Conservation (phyloP, 1,140 invertebrate species). For the Gryllus bimaculatus region DNA sequence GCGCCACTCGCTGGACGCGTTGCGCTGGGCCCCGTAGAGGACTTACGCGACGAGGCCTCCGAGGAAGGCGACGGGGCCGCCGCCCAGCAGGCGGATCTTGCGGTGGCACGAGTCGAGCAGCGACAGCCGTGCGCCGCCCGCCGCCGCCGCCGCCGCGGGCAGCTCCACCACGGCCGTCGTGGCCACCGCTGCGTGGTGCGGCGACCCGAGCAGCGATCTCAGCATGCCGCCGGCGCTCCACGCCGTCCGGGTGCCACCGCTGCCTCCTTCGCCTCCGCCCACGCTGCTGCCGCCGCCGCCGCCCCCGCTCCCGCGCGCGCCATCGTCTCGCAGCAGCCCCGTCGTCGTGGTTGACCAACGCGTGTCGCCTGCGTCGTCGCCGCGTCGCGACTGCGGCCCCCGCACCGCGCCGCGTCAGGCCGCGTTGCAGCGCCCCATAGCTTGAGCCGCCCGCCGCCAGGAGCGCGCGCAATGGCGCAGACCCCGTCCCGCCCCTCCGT, state of each 20-base stretch:
- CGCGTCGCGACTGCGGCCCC: slow-evolving; percentile 19
- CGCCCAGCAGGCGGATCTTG: slow-evolving; percentile 54
- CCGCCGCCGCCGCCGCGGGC: neutral
- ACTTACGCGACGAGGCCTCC: slow-evolving; percentile 62
- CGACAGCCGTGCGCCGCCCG: slow-evolving; percentile 39
- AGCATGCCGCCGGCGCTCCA: slow-evolving; percentile 9
- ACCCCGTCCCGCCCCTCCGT: neutral
- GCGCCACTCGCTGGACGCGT: too few relatives aligned
- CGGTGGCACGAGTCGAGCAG: slow-evolving; percentile 59
- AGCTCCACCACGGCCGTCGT: slow-evolving; percentile 10
- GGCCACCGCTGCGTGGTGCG: neutral
- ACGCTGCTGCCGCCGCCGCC: too few relatives aligned
- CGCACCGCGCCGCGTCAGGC: too few relatives aligned
- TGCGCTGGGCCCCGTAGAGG: neutral
- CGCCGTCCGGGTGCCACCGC: neutral
- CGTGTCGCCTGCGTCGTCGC: neutral
- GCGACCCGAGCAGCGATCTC: slow-evolving; percentile 12
- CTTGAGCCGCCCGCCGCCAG: neutral
- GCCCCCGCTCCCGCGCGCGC: neutral
- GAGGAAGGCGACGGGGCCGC: slow-evolving; percentile 49
- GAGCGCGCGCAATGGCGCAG: neutral
- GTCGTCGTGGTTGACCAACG: too few relatives aligned
- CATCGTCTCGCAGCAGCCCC: too few relatives aligned
- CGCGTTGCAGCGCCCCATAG: too few relatives aligned
- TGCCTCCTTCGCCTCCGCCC: too few relatives aligned